phyloP scores from a whole-genome alignment of 2,797 vertebrate genomes.

The Hypotaenidia philippensis region DNA sequence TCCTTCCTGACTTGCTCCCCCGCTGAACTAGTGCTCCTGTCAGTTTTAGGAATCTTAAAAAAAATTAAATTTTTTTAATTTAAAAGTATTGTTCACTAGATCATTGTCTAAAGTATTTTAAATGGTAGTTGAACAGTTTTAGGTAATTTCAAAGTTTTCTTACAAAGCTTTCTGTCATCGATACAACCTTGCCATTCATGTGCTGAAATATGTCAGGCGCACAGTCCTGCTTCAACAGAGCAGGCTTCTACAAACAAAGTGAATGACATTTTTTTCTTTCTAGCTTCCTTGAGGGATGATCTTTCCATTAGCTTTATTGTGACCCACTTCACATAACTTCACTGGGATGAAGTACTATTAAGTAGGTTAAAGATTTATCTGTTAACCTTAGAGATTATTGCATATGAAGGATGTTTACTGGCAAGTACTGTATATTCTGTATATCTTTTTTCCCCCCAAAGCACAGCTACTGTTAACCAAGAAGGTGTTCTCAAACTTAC shows the following conservation, averaged over 20 bases:
- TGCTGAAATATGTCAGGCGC: not conserved
- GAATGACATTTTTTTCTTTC: not conserved
- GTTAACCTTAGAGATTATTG: not conserved
- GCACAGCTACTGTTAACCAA: not conserved
- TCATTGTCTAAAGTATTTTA: slow-evolving; percentile 3
- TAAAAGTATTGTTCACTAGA: not conserved
- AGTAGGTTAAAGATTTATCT: slow-evolving; percentile 36
- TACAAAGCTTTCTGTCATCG: not conserved
- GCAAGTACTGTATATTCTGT: not conserved
- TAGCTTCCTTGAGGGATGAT: not conserved
- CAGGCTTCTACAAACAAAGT: not conserved
- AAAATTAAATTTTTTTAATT: not conserved
- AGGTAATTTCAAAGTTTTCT: not conserved
- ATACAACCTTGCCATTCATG: not conserved
- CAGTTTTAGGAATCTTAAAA: not conserved
- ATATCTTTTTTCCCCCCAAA: not conserved
- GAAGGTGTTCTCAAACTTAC: not conserved
- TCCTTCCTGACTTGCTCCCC: not conserved
- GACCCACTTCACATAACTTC: not conserved
- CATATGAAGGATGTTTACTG: not conserved
- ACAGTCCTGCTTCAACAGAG: slow-evolving; percentile 13
- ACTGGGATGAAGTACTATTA: slow-evolving; percentile 1
- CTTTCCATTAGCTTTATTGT: not conserved
- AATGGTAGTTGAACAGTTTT: not conserved
- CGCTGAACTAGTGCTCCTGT: not conserved